phyloP scores from a whole-genome alignment of 2,113 vertebrate genomes.

The Sander lucioperca region DNA sequence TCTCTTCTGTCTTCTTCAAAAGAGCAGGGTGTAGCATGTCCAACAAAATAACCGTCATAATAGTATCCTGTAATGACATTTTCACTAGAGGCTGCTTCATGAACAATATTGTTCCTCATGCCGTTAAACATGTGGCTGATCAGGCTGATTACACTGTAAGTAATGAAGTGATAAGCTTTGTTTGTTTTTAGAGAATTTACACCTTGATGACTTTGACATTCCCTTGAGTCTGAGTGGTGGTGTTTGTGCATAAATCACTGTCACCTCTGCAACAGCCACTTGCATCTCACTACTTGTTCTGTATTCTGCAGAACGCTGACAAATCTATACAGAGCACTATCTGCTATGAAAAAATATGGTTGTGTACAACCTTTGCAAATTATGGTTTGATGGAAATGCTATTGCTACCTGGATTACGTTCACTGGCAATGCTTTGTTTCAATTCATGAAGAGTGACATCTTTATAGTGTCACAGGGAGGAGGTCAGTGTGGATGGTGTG shows the following conservation, averaged over 20 bases:
- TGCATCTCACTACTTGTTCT: background rate
- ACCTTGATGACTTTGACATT: constrained; percentile 21
- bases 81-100: background rate
- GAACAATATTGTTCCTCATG: constrained; percentile 4
- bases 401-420: background rate
- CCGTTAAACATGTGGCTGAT: background rate
- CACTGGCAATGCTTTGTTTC: background rate
- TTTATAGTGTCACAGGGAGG: background rate
- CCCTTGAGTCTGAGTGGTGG: background rate
- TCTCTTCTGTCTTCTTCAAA: constrained; percentile 11
- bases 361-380: background rate
- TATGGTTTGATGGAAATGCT: background rate
- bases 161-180: background rate
- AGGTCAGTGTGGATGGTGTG: background rate
- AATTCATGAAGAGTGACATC: background rate
- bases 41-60: constrained; percentile 1
- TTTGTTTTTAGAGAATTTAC: background rate
- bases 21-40: background rate
- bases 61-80: background rate
- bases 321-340: too few relatives aligned
- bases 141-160: background rate
- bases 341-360: too few relatives aligned
- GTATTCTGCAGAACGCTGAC: background rate
- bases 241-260: constrained; percentile 33
- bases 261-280: constrained; percentile 11